Evolutionary conservation across 2,113 vertebrate genomes (phyloP), one percentile per base, ranked within the genome.

Genomic region (Rhipidura dahli): DNA sequence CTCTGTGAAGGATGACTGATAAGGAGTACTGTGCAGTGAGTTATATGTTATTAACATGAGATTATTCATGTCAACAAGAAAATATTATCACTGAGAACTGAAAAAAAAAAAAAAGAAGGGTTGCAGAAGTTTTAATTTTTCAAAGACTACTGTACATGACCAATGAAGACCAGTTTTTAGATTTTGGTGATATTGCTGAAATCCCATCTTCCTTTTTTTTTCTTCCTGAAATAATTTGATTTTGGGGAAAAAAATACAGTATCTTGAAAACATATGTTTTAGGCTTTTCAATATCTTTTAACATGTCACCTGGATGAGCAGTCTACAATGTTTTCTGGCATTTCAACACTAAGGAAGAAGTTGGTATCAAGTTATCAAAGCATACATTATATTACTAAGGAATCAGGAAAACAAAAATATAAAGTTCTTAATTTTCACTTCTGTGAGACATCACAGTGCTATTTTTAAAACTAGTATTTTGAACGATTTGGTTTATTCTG

Each of bases 231-330:
- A 60, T 37, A 30, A 0, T 82, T 77, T 82, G 4, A 10, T 82
- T 84, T 30, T 78, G 17, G 10, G 5, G 7, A 42, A 71, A 89
- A 88, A 76, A 57, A 26, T 27, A 3, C 11, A 31, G 3, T 28
- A 30, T 33, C 27, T 76, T 63, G 40, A 28, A 56, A 77, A 87
- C 10, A 37, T 16, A 24, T 26, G 1, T 11, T 73, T 68, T 45
- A 64, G 27, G 13, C 1, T 60, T 88, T 72, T 35, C 15, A 24
- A 42, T 83, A 47, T 78, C 1, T 73, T 78, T 39, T 57, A 19
- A 12, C 59, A 42, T 37, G 13, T 1, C 22, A 64, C 7, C 2
- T 59, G 15, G 5, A 49, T 37, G 22, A 78, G 5, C 19, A 0
- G 4, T n/a, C 37, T 57, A 4, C 22, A 12, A 49, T 20, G 5